Evolutionary conservation across 2,797 vertebrate genomes (phyloP).

Genomic region (Heteromormyrus szaboi): DNA sequence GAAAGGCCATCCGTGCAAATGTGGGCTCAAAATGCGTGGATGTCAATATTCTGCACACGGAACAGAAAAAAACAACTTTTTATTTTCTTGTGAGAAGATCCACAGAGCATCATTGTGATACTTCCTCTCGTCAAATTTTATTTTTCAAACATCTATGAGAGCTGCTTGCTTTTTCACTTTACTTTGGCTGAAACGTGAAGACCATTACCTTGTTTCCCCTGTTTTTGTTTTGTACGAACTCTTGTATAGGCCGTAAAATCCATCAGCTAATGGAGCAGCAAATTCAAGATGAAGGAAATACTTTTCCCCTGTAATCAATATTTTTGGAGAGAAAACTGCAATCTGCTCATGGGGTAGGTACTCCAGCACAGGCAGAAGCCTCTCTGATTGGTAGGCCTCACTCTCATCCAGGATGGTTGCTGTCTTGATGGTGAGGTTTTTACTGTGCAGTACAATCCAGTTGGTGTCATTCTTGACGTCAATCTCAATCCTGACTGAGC

Average conservation of each 20-base stretch:
- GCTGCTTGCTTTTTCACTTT: neutral
- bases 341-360: conserved; percentile 69
- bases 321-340: conserved; percentile 64
- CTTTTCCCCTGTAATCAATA: conserved; percentile 58
- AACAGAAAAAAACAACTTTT: conserved; percentile 3
- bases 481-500: conserved; percentile 62
- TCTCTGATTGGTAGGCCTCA: conserved; percentile 47
- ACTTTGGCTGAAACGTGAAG: neutral
- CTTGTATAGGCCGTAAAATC: conserved; percentile 70
- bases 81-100: neutral
- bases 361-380: conserved; percentile 62
- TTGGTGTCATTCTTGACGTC: conserved; percentile 63
- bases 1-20: conserved; percentile 61
- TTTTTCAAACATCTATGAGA: neutral
- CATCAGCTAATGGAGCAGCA: conserved; percentile 55
- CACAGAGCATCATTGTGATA: neutral
- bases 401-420: conserved; percentile 59
- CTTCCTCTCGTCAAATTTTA: neutral
- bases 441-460: conserved; percentile 65
- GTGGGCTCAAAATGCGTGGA: conserved; percentile 73
- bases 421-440: conserved; percentile 55
- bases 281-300: conserved; percentile 66
- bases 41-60: conserved; percentile 51
- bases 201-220: conserved; percentile 60
- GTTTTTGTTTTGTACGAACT: conserved; percentile 60